Evolutionary conservation across 2,113 vertebrate species (phyloP).

Genomic region (Pseudopodoces humilis): DNA sequence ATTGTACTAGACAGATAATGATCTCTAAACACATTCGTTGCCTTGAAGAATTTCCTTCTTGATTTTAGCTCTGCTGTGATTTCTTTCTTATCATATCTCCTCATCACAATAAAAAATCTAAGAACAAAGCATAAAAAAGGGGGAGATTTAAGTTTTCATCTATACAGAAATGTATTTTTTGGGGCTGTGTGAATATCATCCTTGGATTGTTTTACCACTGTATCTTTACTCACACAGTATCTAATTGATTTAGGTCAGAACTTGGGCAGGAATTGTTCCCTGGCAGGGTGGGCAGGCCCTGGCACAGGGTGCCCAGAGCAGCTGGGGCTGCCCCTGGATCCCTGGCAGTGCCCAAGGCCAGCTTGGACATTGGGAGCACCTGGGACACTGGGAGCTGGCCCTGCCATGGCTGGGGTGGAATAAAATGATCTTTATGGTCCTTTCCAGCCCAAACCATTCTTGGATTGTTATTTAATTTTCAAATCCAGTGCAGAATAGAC

Average conservation of each 20-base stretch:
- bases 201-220: neutral
- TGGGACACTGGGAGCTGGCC: neutral
- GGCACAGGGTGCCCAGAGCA: neutral
- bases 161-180: neutral
- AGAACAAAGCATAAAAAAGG: neutral
- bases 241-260: neutral
- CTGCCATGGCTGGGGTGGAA: neutral
- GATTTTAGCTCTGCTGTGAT: neutral
- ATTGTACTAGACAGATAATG: neutral
- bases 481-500: constrained; percentile 47
- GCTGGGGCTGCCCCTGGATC: neutral
- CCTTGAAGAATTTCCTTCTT: neutral
- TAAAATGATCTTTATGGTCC: neutral
- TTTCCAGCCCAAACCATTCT: neutral
- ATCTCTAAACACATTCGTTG: neutral
- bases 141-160: neutral
- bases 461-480: neutral
- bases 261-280: neutral
- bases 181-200: constrained; percentile 4
- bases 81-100: constrained; percentile 5
- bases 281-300: neutral
- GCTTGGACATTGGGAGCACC: neutral
- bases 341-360: neutral
- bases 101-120: constrained; percentile 11
- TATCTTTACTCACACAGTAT: neutral